Evolutionary conservation across 2,888 invertebrate genomes (phyloP), one percentile per base, ranked within the genome.

Genomic region (Ommatoiulus sabulosus): DNA sequence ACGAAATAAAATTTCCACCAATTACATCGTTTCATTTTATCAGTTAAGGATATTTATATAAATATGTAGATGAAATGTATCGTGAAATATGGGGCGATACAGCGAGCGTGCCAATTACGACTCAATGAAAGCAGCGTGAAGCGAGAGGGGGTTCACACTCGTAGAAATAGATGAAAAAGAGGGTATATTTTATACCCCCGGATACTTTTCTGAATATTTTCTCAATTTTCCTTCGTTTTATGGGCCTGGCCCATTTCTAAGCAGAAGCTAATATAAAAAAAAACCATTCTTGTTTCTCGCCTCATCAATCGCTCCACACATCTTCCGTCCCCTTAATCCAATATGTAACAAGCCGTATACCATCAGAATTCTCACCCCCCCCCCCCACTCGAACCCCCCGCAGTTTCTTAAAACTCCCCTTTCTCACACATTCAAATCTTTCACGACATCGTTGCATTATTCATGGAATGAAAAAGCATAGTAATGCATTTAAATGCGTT

Each of bases 391-490:
- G 35, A 87, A 44, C n/a, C 72, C 87, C 86, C 87, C 20, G 35
- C 48, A 87, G 44, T 46, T 87, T 48, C 35, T 87, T 24, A n/a
- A 87, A 72, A 72, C 72, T 72, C 72, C 72, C 72, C 72, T 52
- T 52, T 43, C 52, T 48, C 87, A 87, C 87, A 46, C 87, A 24
- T 87, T 48, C 46, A 44, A 87, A 87, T 87, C 52, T 87, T 48
- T 87, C 87, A 87, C 87, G 52, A 52, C 87, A 87, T 48, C 52
- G 87, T 48, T 87, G 87, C 44, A 87, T 87, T 87, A 87, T 87
- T 87, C 87, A 87, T 87, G 87, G 52, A 87, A 87, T 48, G 87
- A 87, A 87, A 87, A 87, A 48, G 87, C 87, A 87, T 52, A 87
- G 87, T 48, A 87, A 87, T 87, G 87, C 87, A 87, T 87, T 87